These are phyloP conservation scores for Limonius californicus DNA, from an alignment of 1,140 invertebrate genomes.

Conservation along the genomic window DNA sequence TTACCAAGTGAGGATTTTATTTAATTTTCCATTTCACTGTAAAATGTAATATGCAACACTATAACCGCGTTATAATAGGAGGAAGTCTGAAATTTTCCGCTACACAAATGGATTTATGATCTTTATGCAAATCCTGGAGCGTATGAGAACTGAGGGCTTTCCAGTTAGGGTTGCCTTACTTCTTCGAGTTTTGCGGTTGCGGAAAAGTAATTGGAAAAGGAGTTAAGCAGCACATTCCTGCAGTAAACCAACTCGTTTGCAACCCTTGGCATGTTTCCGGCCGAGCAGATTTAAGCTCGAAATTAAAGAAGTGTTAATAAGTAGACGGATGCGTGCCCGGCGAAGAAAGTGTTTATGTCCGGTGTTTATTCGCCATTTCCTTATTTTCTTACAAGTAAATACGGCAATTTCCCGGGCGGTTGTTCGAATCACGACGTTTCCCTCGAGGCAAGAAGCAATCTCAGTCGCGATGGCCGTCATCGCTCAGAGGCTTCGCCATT, in stretches of 20 bases:
- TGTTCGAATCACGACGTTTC: constrained; percentile 16
- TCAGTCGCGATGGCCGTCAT: constrained; percentile 9
- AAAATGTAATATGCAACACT: too few species aligned
- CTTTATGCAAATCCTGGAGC: background rate
- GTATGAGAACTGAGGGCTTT: background rate
- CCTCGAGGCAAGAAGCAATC: constrained; percentile 6
- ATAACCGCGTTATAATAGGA: too few species aligned
- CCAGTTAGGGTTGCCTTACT: background rate
- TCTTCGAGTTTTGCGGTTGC: background rate
- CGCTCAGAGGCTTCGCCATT: background rate
- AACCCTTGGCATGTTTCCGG: background rate
- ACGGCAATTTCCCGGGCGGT: constrained; percentile 16
- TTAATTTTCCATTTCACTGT: too few species aligned
- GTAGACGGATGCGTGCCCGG: background rate
- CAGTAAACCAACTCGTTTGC: background rate
- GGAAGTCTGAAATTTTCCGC: too few species aligned
- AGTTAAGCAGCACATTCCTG: background rate
- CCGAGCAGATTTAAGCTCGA: background rate
- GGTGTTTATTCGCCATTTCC: constrained; percentile 7
- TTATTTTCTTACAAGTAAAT: constrained; percentile 14
- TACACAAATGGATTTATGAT: background rate
- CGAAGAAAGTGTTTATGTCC: background rate
- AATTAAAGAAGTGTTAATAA: background rate
- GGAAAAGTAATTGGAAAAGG: background rate
- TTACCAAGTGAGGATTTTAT: too few species aligned